Percentiles rank a stretch among this genome's conserved stretches.
These are phyloP conservation scores for Lagodon rhomboides DNA, from an alignment of 2,797 vertebrate genomes.

Conservation along the genomic window DNA sequence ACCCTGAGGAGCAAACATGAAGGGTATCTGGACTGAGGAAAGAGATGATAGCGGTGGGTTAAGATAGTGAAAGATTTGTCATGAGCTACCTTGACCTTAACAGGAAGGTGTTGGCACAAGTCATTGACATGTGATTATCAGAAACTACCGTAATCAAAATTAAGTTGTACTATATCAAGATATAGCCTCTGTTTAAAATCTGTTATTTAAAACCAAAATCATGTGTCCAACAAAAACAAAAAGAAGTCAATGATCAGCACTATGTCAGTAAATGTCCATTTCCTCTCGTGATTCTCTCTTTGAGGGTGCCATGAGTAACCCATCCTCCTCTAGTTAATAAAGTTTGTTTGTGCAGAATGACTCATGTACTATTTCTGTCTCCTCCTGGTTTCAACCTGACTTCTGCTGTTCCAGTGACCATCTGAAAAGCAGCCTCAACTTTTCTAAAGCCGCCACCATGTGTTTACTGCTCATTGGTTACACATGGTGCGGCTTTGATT, in stretches of 20 bases:
- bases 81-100: slow-evolving; percentile 42
- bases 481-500: slow-evolving; percentile 68
- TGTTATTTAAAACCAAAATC: slow-evolving; percentile 10
- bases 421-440: slow-evolving; percentile 64
- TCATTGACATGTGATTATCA: no score
- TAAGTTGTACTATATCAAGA: background rate
- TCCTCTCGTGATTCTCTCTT: slow-evolving; percentile 46
- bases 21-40: slow-evolving; percentile 50
- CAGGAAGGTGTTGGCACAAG: slow-evolving; percentile 57
- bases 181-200: background rate
- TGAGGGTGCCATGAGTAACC: slow-evolving; percentile 24
- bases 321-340: slow-evolving; percentile 56
- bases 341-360: slow-evolving; percentile 60
- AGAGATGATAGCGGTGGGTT: slow-evolving; percentile 50
- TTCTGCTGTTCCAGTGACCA: slow-evolving; percentile 62
- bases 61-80: slow-evolving; percentile 58
- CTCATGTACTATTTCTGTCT: slow-evolving; percentile 68
- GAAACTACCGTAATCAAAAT: no score
- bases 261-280: slow-evolving; percentile 29
- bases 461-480: slow-evolving; percentile 71
- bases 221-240: slow-evolving; percentile 10
- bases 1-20: slow-evolving; percentile 34
- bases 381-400: slow-evolving; percentile 55
- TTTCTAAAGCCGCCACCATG: slow-evolving; percentile 63
- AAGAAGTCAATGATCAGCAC: slow-evolving; percentile 26